Percentiles rank a stretch among this genome's conserved stretches.
Evolutionary conservation across 1,140 invertebrate species (phyloP).

Genomic region (Psilanteris sp.): DNA sequence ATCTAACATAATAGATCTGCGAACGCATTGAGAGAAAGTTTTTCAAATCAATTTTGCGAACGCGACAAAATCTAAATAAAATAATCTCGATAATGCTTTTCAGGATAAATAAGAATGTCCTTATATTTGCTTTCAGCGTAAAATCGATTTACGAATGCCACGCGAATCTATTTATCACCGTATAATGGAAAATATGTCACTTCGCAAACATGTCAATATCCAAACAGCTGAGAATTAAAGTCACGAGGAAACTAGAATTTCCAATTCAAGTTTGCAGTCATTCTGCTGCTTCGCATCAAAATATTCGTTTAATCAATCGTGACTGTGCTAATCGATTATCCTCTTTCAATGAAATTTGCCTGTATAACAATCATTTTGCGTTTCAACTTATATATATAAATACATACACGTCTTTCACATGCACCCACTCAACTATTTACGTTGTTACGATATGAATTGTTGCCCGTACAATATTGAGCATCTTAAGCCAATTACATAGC

Average conservation of each 20-base stretch:
- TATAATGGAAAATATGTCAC: slow-evolving; percentile 47
- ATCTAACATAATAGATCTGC: too few species aligned
- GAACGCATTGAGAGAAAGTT: too few species aligned
- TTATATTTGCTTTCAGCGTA: slow-evolving; percentile 7
- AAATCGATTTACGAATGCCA: slow-evolving; percentile 35
- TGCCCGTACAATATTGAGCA: too few species aligned
- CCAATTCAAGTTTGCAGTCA: slow-evolving; percentile 33
- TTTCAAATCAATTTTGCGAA: slow-evolving; percentile 3
- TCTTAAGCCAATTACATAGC: too few species aligned
- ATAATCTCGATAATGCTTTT: slow-evolving; percentile 9
- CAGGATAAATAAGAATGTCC: slow-evolving; percentile 1
- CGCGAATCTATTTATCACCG: slow-evolving; percentile 14
- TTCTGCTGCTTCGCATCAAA: slow-evolving; percentile 32
- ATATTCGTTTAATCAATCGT: slow-evolving; percentile 55
- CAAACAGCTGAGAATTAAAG: slow-evolving; percentile 19
- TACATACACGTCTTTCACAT: too few species aligned
- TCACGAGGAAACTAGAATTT: slow-evolving; percentile 34
- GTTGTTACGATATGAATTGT: too few species aligned
- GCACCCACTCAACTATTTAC: too few species aligned
- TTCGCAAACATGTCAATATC: slow-evolving; percentile 29
- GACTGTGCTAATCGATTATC: slow-evolving; percentile 46
- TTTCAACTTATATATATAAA: too few species aligned
- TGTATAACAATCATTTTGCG: slow-evolving; percentile 48
- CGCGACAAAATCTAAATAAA: slow-evolving; percentile 10
- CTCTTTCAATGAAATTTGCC: slow-evolving; percentile 34